Evolutionary conservation across 2,888 invertebrate genomes (phyloP).

Genomic region (Synanthedon myopaeformis): DNA sequence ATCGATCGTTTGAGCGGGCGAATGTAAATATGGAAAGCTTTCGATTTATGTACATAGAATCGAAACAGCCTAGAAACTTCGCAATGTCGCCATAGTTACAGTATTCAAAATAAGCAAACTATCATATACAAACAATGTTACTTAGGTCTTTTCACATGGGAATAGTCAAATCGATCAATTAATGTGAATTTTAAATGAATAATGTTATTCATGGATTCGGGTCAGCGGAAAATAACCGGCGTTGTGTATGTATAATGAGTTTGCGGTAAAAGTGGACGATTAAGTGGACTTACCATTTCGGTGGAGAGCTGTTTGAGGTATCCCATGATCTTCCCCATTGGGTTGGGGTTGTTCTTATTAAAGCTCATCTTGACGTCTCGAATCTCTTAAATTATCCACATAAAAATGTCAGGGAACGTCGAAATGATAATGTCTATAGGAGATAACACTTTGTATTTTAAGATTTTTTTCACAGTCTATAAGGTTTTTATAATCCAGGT

Average conservation of each 20-base stretch:
- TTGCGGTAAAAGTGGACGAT: neutral
- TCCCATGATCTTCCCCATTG: conserved; percentile 65
- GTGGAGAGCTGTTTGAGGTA: conserved; percentile 64
- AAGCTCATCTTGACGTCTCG: conserved; percentile 59
- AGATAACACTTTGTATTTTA: conserved; percentile 37
- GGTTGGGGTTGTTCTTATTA: conserved; percentile 64
- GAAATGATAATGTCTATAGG: conserved; percentile 53
- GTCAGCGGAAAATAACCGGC: conserved; percentile 10
- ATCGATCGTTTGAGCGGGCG: conserved; percentile 18
- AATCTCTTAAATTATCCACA: conserved; percentile 11
- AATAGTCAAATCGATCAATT: neutral
- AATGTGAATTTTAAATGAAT: conserved; percentile 2
- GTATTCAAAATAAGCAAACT: neutral
- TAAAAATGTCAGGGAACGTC: conserved; percentile 47
- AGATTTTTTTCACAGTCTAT: conserved; percentile 27
- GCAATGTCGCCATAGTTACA: conserved; percentile 10
- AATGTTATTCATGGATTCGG: conserved; percentile 11
- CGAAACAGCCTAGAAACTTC: conserved; percentile 19
- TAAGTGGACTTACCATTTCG: conserved; percentile 43
- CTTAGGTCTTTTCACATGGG: neutral
- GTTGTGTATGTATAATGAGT: neutral
- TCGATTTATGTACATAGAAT: conserved; percentile 9
- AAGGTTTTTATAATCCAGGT: conserved; percentile 50
- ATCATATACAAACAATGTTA: too few relatives aligned
- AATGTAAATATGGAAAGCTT: conserved; percentile 20